Conservation (phyloP, 2,888 invertebrate species). For the Protodeltote pygarga region DNA sequence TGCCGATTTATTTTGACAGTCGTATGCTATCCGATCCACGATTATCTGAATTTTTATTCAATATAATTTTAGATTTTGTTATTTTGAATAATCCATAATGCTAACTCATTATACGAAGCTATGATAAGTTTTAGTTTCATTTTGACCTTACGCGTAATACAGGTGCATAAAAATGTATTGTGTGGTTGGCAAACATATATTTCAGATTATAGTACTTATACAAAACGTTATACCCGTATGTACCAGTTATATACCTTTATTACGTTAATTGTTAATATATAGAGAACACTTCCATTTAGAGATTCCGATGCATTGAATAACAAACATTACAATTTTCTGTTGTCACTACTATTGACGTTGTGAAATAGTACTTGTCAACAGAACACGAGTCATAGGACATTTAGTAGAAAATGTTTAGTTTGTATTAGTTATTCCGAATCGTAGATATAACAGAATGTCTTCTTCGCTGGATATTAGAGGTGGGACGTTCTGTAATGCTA, state of each 20-base stretch:
- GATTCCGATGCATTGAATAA: slow-evolving; percentile 33
- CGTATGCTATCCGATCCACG: slow-evolving; percentile 40
- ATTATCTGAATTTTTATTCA: slow-evolving; percentile 44
- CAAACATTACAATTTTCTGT: slow-evolving; percentile 45
- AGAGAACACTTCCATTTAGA: slow-evolving; percentile 40
- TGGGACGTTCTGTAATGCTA: slow-evolving; percentile 8
- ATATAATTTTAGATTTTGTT: slow-evolving; percentile 45
- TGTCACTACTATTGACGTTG: slow-evolving; percentile 59
- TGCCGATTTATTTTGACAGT: slow-evolving; percentile 46
- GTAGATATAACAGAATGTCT: slow-evolving; percentile 18
- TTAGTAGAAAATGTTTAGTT: slow-evolving; percentile 33
- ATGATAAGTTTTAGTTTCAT: slow-evolving; percentile 47
- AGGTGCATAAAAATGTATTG: slow-evolving; percentile 44
- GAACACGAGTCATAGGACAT: slow-evolving; percentile 32
- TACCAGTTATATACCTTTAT: slow-evolving; percentile 47
- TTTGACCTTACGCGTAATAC: slow-evolving; percentile 45
- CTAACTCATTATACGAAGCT: slow-evolving; percentile 50
- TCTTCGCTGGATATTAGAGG: not conserved
- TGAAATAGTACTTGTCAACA: slow-evolving; percentile 60
- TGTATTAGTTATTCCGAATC: slow-evolving; percentile 25
- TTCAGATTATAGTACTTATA: slow-evolving; percentile 49
- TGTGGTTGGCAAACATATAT: slow-evolving; percentile 46
- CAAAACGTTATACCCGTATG: slow-evolving; percentile 48
- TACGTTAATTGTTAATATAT: slow-evolving; percentile 50
- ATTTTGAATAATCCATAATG: slow-evolving; percentile 43